phyloP scores from a whole-genome alignment of 2,797 vertebrate genomes.

The Hafferia zeledoni region DNA sequence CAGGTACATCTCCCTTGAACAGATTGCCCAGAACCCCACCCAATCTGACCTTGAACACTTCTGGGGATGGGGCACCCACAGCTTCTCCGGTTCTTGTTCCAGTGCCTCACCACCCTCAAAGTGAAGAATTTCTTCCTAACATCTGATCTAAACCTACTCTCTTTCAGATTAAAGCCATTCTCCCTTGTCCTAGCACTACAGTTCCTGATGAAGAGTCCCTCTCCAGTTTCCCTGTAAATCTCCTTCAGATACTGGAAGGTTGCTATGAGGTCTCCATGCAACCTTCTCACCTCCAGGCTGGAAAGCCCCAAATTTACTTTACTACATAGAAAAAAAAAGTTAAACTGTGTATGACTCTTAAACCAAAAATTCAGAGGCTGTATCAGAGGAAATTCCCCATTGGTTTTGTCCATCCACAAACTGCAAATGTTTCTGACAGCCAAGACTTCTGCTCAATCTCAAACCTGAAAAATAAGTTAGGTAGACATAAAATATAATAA shows the following conservation, averaged over 20 bases:
- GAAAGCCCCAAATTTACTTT: background rate
- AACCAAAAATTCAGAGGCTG: background rate
- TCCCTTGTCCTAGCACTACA: background rate
- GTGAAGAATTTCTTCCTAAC: background rate
- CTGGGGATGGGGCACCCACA: background rate
- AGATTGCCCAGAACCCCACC: background rate
- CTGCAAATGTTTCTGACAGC: background rate
- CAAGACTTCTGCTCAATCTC: background rate
- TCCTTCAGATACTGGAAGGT: background rate
- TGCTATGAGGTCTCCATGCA: background rate
- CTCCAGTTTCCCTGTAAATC: background rate
- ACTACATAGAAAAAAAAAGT: background rate
- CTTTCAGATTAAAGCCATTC: background rate
- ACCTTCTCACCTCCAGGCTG: background rate
- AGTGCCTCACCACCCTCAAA: background rate
- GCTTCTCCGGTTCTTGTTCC: background rate
- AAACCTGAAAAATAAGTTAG: background rate
- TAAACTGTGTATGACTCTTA: background rate
- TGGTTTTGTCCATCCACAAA: background rate
- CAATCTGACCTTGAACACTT: background rate
- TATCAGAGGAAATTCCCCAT: background rate
- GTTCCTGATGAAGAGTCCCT: background rate
- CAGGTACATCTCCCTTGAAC: rapidly evolving
- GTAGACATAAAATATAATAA: background rate
- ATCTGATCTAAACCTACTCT: background rate